phyloP scores from a whole-genome alignment of 1,140 invertebrate genomes.

The Drosophila micromelanica region DNA sequence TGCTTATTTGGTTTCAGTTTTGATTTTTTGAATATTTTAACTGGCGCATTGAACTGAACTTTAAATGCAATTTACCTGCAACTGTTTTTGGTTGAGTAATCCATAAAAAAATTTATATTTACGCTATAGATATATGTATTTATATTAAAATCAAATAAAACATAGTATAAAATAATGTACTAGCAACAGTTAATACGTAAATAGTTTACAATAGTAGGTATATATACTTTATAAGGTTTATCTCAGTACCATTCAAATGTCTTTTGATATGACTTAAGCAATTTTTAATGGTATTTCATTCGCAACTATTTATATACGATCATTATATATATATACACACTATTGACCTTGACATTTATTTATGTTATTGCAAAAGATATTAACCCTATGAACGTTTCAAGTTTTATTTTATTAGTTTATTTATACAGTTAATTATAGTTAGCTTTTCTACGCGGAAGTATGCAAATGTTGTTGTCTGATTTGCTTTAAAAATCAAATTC shows the following conservation, averaged over 20 bases:
- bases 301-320: conserved; percentile 10
- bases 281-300: no score
- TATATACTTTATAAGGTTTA: no score
- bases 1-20: conserved; percentile 71
- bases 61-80: conserved; percentile 77
- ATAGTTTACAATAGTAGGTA: no score
- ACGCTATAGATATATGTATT: conserved; percentile 33
- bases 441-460: conserved; percentile 51
- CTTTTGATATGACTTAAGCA: no score
- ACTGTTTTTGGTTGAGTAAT: conserved; percentile 16
- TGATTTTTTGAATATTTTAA: conserved; percentile 57
- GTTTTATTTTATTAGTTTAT: not conserved
- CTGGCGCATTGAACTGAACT: conserved; percentile 50
- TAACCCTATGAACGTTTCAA: conserved; percentile 3
- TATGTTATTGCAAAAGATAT: not conserved
- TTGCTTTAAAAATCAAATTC: conserved; percentile 43
- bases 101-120: conserved; percentile 39
- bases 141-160: conserved; percentile 8
- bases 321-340: conserved; percentile 14
- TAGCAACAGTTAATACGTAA: no score
- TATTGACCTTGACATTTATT: not conserved
- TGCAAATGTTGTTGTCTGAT: conserved; percentile 62
- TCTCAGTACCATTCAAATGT: no score
- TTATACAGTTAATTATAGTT: conserved; percentile 10
- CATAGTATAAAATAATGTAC: no score